A percentile compares a stretch with the other conserved stretches of the same genome.
phyloP scores from a whole-genome alignment of 1,140 invertebrate genomes.

The Zelostemma sp. region DNA sequence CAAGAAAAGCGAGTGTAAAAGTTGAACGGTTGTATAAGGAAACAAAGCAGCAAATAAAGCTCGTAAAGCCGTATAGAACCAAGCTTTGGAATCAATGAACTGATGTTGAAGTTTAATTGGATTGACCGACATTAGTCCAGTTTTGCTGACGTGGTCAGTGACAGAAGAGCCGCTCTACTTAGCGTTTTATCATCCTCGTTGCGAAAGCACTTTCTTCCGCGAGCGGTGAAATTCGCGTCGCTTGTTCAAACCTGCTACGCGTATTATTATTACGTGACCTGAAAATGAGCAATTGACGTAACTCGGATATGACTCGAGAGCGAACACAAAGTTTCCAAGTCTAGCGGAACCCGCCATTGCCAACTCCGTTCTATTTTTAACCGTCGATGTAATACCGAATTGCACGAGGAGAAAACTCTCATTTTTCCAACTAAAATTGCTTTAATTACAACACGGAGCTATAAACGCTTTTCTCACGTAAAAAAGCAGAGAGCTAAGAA shows the following conservation, averaged over 20 bases:
- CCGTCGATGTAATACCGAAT: too few relatives aligned
- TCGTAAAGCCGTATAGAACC: conserved; percentile 41
- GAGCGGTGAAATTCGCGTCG: too few relatives aligned
- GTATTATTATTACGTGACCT: not conserved
- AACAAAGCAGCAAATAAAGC: conserved; percentile 28
- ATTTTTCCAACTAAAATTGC: too few relatives aligned
- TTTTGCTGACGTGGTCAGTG: conserved; percentile 34
- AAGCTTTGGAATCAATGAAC: conserved; percentile 43
- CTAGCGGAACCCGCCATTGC: too few relatives aligned
- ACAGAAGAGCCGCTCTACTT: too few relatives aligned
- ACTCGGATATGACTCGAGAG: not conserved
- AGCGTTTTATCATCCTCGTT: too few relatives aligned
- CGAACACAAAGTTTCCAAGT: too few relatives aligned
- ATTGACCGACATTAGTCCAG: conserved; percentile 46
- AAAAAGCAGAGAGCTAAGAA: too few relatives aligned
- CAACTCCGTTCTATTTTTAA: not conserved
- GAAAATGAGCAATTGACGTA: not conserved
- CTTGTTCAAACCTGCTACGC: too few relatives aligned
- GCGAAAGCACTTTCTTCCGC: not conserved
- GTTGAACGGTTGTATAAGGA: not conserved
- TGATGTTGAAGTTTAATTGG: conserved; percentile 44
- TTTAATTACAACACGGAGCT: too few relatives aligned
- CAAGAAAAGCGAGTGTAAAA: not conserved
- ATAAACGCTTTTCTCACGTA: too few relatives aligned
- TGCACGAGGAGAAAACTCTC: too few relatives aligned